A percentile compares a stretch with the other conserved stretches of the same genome.
Evolutionary conservation across 2,113 vertebrate species (phyloP).

Genomic region (Glaucomys volans): DNA sequence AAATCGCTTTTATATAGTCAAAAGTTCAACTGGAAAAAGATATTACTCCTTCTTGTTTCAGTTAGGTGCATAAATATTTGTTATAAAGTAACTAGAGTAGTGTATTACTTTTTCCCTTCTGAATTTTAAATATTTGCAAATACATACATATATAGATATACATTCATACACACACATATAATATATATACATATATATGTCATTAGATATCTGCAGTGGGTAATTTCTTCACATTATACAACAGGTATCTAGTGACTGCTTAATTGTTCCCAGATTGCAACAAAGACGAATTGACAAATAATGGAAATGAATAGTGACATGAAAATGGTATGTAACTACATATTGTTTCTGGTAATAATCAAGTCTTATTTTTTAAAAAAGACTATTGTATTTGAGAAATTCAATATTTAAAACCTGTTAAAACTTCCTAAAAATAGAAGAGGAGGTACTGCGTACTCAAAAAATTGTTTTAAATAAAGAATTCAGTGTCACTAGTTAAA

Average conservation of each 20-base stretch:
- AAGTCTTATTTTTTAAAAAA: slow-evolving; percentile 64
- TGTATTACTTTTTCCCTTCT: slow-evolving; percentile 61
- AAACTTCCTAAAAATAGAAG: slow-evolving; percentile 67
- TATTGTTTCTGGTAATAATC: slow-evolving; percentile 69
- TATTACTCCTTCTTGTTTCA: slow-evolving; percentile 40
- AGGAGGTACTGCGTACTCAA: slow-evolving; percentile 39
- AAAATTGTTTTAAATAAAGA: slow-evolving; percentile 71
- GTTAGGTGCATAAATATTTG: slow-evolving; percentile 50
- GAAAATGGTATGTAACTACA: slow-evolving; percentile 48
- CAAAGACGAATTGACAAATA: slow-evolving; percentile 52
- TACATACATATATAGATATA: slow-evolving; percentile 49
- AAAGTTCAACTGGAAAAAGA: not conserved
- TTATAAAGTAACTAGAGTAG: slow-evolving; percentile 66
- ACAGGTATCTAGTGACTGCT: slow-evolving; percentile 58
- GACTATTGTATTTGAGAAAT: slow-evolving; percentile 66
- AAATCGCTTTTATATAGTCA: slow-evolving; percentile 59
- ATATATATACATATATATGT: not conserved
- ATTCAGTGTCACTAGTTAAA: slow-evolving; percentile 71
- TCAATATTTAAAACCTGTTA: slow-evolving; percentile 67
- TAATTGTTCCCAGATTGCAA: slow-evolving; percentile 48
- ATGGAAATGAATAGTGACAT: slow-evolving; percentile 54
- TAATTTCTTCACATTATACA: slow-evolving; percentile 63
- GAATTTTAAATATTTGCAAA: slow-evolving; percentile 69
- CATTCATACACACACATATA: too few species aligned
- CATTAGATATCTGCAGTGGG: slow-evolving; percentile 56